Evolutionary conservation across 2,797 vertebrate genomes (phyloP), one percentile per base, ranked within the genome.

Genomic region (Rhinatrema bivittatum): DNA sequence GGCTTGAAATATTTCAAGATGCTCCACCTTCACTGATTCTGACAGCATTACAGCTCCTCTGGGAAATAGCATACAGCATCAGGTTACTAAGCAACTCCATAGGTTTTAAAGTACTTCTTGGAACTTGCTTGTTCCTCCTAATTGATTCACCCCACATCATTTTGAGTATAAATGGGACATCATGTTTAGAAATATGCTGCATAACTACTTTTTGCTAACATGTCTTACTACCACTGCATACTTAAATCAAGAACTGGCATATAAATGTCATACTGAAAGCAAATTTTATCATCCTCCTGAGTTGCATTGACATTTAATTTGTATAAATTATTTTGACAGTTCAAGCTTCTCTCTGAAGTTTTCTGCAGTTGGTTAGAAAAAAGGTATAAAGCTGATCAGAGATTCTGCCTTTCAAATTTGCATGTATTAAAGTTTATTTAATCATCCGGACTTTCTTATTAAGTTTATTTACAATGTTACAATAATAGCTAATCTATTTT

Each of bases 121-220:
- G 50, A 72, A 63, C 50, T 69, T 50, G 66, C 53, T 78, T 68
- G 58, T 68, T 72, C 74, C 53, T 71, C 29, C 50, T 80, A 81
- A 74, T 69, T 81, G 78, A 79, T 72, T 70, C 49, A 55, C 62
- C 72, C 53, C 57, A 54, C 44, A 65, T 71, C 13, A 72, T 71
- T 76, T 68, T 73, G 40, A 81, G 61, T 64, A 68, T 65, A 78
- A 81, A 73, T 74, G 62, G 61, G 56, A 71, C 58, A 75, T 71
- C 57, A 49, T 72, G 67, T 72, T 79, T 74, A 69, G 63, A 78
- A 78, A 79, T 75, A 62, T 42, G 32, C 55, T 54, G 48, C 21
- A 46, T 51, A 46, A 49, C 45, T 68, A 36, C 49, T 74, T 78
- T 69, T 59, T 60, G 49, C 49, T 55, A 64, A 35, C 36, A 32